phyloP scores from a whole-genome alignment of 2,797 vertebrate species.

The Anguilla obscura region DNA sequence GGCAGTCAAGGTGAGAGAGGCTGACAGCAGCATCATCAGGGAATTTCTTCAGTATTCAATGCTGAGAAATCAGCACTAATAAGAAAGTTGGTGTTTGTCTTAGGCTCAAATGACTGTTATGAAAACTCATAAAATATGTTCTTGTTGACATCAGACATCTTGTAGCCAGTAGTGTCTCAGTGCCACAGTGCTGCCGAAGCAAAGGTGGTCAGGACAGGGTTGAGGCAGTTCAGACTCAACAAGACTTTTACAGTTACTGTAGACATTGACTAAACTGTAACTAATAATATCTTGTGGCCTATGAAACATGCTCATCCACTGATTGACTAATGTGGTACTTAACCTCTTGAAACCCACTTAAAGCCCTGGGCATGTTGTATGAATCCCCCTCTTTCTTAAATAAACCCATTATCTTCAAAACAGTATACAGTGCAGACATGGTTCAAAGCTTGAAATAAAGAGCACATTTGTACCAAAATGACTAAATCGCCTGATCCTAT shows the following conservation, averaged over 20 bases:
- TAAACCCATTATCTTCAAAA: no score
- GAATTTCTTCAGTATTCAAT: not conserved
- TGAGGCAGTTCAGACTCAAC: not conserved
- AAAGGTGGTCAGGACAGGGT: not conserved
- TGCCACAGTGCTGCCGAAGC: not conserved
- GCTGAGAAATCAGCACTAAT: not conserved
- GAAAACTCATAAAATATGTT: not conserved
- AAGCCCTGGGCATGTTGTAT: no score
- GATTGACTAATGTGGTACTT: not conserved
- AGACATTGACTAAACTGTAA: not conserved
- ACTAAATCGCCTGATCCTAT: no score
- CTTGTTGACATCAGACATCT: not conserved
- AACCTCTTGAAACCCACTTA: not conserved
- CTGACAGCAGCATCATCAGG: not conserved
- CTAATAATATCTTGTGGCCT: not conserved
- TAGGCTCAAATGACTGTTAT: not conserved
- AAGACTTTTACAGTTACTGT: not conserved
- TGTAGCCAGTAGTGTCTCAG: not conserved
- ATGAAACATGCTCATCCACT: not conserved
- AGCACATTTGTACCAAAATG: no score
- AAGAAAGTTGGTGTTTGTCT: not conserved
- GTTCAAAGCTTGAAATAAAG: no score
- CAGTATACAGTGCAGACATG: no score
- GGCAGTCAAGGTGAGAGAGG: slow-evolving; percentile 89
- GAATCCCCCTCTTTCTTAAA: no score